phyloP scores from a whole-genome alignment of 2,888 invertebrate genomes.

The Allygus modestus region DNA sequence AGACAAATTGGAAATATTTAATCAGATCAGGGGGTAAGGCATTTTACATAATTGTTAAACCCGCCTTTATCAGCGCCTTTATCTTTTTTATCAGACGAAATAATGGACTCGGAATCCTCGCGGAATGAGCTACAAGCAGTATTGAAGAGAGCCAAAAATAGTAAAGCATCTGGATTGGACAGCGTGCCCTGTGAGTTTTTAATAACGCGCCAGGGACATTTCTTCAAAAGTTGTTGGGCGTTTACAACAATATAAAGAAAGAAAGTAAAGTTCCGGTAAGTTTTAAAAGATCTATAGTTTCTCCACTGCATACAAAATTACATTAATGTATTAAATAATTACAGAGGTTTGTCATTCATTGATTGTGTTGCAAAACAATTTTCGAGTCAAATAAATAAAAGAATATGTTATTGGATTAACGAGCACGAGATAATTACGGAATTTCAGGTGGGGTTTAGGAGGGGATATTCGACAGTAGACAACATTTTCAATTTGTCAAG shows the following conservation, averaged over 20 bases:
- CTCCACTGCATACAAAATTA: slow-evolving; percentile 61
- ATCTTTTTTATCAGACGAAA: neutral
- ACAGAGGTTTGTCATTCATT: slow-evolving; percentile 61
- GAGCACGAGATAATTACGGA: slow-evolving; percentile 63
- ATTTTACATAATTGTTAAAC: slow-evolving; percentile 32
- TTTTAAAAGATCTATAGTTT: slow-evolving; percentile 55
- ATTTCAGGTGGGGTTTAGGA: slow-evolving; percentile 66
- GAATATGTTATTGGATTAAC: slow-evolving; percentile 61
- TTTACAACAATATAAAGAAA: slow-evolving; percentile 24
- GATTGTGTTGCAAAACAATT: slow-evolving; percentile 58
- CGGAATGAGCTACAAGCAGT: neutral
- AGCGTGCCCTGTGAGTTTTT: slow-evolving; percentile 52
- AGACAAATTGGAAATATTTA: no score
- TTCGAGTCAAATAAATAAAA: slow-evolving; percentile 51
- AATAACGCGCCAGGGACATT: neutral
- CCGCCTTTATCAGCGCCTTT: neutral
- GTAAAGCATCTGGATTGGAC: slow-evolving; percentile 44
- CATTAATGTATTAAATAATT: slow-evolving; percentile 57
- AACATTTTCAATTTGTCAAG: slow-evolving; percentile 65
- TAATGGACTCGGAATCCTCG: neutral
- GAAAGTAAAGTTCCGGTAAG: slow-evolving; percentile 6
- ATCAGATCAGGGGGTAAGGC: slow-evolving; percentile 9
- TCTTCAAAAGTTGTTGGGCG: neutral
- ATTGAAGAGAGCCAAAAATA: slow-evolving; percentile 30
- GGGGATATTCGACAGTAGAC: slow-evolving; percentile 64